Base-by-base conservation (phyloP, 2,888 invertebrate genomes). In the Latrodectus elegans region DNA sequence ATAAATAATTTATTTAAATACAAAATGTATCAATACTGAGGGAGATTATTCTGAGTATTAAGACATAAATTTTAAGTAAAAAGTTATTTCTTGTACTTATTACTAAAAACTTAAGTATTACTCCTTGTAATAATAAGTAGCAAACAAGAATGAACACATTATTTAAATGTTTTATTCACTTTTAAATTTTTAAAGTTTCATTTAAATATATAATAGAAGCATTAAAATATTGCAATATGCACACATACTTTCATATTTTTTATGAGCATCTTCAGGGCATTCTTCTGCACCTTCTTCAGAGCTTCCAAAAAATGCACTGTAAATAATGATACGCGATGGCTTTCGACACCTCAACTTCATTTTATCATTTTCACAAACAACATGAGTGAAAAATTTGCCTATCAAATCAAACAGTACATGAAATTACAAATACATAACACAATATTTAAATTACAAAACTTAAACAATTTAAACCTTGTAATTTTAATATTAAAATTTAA, bases 381-480 rank as follows among this genome's bases (percentile, higher is more conserved):
- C 95, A 94, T 97, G 96, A 92, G 97, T 97, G 89, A 96, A 95
- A 93, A 98, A 98, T 92, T 97, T 97, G 93, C 96, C 98, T 98
- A 94, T 14, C 67, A 84, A 64, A 14, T n/a, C 10, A 81, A 60
- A 0, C 26, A 52, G 8, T 22, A 60, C 1, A 8, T 26, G 15
- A 9, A 26, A 11, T 64, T 9, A 15, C 17, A 64, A 64, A 51
- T 15, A 6, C 8, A 49, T 14, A 38, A 9, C 12, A 15, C 51
- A n/a, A 14, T 51, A 71, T 15, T 64, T n/a, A 64, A 15, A 15
- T 64, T n/a, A 64, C 14, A 64, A 9, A n/a, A n/a, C n/a, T n/a
- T 64, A n/a, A n/a, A 9, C 8, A 64, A 64, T n/a, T n/a, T n/a
- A 22, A 22, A 22, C 1, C 1, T 22, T 22, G 22, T 22, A 22